Percentiles rank a stretch among this genome's conserved stretches.
phyloP scores from a whole-genome alignment of 2,113 vertebrate genomes.

The Psophia crepitans region DNA sequence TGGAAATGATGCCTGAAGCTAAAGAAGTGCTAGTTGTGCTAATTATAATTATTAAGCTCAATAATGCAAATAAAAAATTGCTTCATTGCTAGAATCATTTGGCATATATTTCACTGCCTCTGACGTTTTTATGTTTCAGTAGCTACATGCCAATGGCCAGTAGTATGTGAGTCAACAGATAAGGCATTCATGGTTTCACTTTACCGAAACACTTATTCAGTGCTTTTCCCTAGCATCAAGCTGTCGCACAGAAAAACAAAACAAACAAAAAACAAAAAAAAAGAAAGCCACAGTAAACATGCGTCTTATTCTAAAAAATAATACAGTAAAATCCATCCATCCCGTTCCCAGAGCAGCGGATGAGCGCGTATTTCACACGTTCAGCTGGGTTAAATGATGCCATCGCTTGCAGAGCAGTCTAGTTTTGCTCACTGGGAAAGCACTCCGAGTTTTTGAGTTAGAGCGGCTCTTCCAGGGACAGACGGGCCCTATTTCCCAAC shows the following conservation, averaged over 20 bases:
- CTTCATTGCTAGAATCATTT: background rate
- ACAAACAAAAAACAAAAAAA: too few relatives aligned
- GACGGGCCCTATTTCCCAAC: background rate
- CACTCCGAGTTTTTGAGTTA: background rate
- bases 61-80: background rate
- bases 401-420: background rate
- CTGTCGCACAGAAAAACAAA: background rate
- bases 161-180: background rate
- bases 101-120: background rate
- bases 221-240: background rate
- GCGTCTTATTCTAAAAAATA: background rate
- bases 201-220: background rate
- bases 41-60: background rate
- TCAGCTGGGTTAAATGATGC: background rate
- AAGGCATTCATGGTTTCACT: background rate
- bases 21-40: background rate
- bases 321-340: background rate
- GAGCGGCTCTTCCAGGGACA: background rate
- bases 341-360: background rate
- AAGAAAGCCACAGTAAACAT: background rate
- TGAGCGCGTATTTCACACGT: background rate
- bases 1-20: background rate
- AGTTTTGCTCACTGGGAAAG: background rate
- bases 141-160: background rate
- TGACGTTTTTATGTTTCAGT: background rate